Conservation (phyloP, 2,888 invertebrate genomes). For the Cactoblastis cactorum region DNA sequence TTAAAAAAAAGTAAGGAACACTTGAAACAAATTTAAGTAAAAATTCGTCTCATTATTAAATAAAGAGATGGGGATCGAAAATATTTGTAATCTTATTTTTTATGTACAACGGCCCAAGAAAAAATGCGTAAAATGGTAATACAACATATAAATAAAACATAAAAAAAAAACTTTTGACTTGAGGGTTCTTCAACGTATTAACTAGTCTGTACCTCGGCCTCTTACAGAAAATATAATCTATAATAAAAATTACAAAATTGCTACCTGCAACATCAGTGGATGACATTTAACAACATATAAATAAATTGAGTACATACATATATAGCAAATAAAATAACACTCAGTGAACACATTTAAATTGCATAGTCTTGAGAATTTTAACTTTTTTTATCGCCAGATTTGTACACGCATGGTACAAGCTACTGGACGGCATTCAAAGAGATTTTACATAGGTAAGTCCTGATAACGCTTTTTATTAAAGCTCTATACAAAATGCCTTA, state of each 20-base stretch:
- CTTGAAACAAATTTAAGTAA: no score
- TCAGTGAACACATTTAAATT: conserved; percentile 56
- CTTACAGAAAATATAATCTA: neutral
- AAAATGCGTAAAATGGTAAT: no score
- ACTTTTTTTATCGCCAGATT: conserved; percentile 44
- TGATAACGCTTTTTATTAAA: no score
- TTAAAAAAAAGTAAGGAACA: no score
- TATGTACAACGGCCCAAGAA: no score
- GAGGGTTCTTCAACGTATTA: neutral
- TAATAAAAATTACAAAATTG: neutral
- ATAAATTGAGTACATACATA: conserved; percentile 9
- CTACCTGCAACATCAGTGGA: neutral
- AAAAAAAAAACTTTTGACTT: neutral
- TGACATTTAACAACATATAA: neutral
- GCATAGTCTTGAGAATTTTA: conserved; percentile 36
- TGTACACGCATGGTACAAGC: conserved; percentile 36
- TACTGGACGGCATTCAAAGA: conserved; percentile 52
- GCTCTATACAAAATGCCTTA: no score
- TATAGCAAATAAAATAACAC: conserved; percentile 17
- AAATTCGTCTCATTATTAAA: no score
- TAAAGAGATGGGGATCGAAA: no score
- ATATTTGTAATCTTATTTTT: no score
- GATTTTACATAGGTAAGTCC: no score
- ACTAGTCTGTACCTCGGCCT: neutral
- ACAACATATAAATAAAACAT: no score